phyloP scores from a whole-genome alignment of 2,888 invertebrate genomes.

The Stramonita haemastoma region DNA sequence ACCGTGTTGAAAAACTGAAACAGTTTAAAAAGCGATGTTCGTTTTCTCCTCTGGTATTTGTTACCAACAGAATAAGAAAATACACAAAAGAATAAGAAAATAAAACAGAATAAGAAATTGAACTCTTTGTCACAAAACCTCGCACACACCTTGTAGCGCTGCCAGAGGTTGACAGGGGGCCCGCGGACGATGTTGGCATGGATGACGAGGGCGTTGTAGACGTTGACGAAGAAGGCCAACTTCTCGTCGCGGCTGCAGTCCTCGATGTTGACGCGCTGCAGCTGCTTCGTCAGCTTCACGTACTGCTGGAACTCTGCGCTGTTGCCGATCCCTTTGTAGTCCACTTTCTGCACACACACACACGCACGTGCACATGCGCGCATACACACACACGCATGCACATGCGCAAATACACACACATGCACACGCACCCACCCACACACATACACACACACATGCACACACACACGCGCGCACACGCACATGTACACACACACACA shows the following conservation, averaged over 20 bases:
- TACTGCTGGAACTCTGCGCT: slow-evolving; percentile 76
- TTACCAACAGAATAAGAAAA: neutral
- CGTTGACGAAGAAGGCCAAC: slow-evolving; percentile 79
- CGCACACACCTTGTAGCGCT: slow-evolving; percentile 76
- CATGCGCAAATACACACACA: no score
- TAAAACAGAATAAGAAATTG: no score
- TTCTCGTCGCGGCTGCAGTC: slow-evolving; percentile 73
- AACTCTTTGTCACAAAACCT: neutral
- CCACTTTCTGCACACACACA: slow-evolving; percentile 64
- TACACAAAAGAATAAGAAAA: neutral
- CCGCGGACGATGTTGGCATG: slow-evolving; percentile 78
- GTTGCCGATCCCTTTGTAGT: slow-evolving; percentile 76
- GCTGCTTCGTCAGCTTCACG: slow-evolving; percentile 71
- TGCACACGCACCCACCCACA: no score
- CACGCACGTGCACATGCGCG: no score
- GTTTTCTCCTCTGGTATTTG: no score
- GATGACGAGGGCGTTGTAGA: slow-evolving; percentile 79
- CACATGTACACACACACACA: no score
- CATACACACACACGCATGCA: no score
- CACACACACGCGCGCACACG: no score
- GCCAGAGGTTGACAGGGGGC: slow-evolving; percentile 78
- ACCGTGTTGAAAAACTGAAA: slow-evolving; percentile 78
- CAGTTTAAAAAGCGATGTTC: neutral
- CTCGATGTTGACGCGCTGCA: slow-evolving; percentile 73
- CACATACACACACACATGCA: no score